Percentiles rank a stretch among this genome's conserved stretches.
Conservation (phyloP, 2,113 vertebrate species). For the Rhodinocichla rosea region DNA sequence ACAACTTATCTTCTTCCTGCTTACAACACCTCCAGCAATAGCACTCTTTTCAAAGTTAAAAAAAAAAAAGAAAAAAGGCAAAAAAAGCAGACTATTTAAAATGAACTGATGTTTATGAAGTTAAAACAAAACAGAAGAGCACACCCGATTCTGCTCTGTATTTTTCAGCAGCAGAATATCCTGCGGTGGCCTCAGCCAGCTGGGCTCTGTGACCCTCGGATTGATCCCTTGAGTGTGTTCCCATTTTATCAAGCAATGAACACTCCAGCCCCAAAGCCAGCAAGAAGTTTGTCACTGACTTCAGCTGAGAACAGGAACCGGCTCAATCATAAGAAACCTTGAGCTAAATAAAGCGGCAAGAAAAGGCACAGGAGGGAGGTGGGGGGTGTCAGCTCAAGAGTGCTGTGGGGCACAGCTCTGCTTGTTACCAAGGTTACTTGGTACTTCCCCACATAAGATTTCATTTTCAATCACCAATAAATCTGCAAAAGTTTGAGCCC, state of each 20-base stretch:
- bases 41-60: not conserved
- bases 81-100: not conserved
- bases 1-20: slow-evolving; percentile 10
- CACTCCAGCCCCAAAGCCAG: not conserved
- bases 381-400: not conserved
- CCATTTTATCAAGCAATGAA: slow-evolving; percentile 7
- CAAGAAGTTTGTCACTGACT: slow-evolving; percentile 37
- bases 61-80: not conserved
- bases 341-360: slow-evolving; percentile 41
- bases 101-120: not conserved
- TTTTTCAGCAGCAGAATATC: not conserved
- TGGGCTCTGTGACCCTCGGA: not conserved
- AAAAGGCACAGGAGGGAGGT: not conserved
- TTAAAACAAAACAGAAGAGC: slow-evolving; percentile 17
- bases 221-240: slow-evolving; percentile 19
- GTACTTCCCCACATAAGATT: not conserved
- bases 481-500: not conserved
- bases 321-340: slow-evolving; percentile 10
- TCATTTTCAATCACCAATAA: not conserved
- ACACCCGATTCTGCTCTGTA: not conserved
- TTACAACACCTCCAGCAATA: slow-evolving; percentile 24
- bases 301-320: not conserved
- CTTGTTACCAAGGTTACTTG: not conserved
- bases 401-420: not conserved
- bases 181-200: not conserved